Percentiles rank a stretch among this genome's conserved stretches.
Evolutionary conservation across 2,888 invertebrate species (phyloP).

Genomic region (Amiota minor): DNA sequence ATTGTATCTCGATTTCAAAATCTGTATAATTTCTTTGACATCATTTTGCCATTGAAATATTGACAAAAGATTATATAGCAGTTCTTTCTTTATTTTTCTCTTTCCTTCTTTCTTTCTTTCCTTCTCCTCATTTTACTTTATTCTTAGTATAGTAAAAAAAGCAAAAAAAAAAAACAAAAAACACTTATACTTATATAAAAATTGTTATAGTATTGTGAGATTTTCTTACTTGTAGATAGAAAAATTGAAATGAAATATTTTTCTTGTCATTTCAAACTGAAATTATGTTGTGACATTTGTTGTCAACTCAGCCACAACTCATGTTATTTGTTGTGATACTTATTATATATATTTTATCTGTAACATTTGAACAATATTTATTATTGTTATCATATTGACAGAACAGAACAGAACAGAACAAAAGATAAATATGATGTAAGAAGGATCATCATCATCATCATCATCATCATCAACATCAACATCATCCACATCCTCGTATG

Average conservation of each 20-base stretch:
- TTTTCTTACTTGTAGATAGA: no score
- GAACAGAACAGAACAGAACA: no score
- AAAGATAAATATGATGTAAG: no score
- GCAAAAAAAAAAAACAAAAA: neutral
- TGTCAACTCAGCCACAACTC: neutral
- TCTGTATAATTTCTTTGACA: neutral
- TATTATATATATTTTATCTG: neutral
- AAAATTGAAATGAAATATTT: no score
- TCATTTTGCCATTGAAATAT: neutral
- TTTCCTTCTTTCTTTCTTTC: neutral
- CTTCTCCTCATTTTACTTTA: neutral
- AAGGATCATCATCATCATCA: no score
- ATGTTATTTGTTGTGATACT: neutral
- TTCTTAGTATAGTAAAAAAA: neutral
- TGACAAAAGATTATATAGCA: neutral
- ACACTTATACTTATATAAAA: neutral
- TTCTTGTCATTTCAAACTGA: neutral
- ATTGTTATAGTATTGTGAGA: neutral
- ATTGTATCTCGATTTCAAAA: no score
- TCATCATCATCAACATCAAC: no score
- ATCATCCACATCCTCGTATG: no score
- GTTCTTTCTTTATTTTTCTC: no score
- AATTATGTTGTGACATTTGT: conserved; percentile 16
- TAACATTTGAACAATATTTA: neutral
- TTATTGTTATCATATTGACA: no score